Evolutionary conservation across 2,888 invertebrate genomes (phyloP), one percentile per base, ranked within the genome.

Genomic region (Lordiphosa fenestrarum): DNA sequence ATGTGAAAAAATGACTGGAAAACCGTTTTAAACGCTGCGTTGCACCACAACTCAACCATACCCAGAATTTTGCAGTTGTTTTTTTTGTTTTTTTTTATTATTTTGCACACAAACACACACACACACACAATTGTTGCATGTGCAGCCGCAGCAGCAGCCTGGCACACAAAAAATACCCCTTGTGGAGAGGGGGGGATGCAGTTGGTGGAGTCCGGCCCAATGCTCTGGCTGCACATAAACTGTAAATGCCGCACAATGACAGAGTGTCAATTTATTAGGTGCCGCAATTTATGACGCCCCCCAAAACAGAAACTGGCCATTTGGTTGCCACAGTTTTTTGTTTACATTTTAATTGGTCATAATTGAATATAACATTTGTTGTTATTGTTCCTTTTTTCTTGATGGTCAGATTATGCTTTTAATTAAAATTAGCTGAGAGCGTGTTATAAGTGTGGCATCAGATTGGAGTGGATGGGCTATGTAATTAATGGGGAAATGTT

Each of bases 231-330:
- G 50, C 56, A 62, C 59, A 83, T 76, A 76, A 80, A 81, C 78
- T 83, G 76, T 73, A 84, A 84, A 84, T 84, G 85, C 85, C 81
- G 54, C 76, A 78, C 82, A 85, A 83, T 80, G 85, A 80, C 85
- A 80, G 69, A 80, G 85, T 84, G 77, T 76, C 80, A 80, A 84
- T 80, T 80, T 80, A 80, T 85, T 80, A 80, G 80, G 84, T 85
- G 85, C 77, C 60, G 73, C 73, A 85, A 80, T 80, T 80, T 80
- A 80, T 85, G 76, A 67, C 60, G 53, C 57, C 58, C 37, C 46
- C 15, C 30, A 51, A 46, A 60, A 38, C 38, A 41, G 54, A 42
- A 47, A 66, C 58, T 46, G 50, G 35, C 7, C 36, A 33, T 25
- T 48, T 36, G 46, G 41, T 25, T 47, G 41, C 48, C 55, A 41